Conservation (phyloP, 2,888 invertebrate genomes). For the Drosophila falleni region DNA sequence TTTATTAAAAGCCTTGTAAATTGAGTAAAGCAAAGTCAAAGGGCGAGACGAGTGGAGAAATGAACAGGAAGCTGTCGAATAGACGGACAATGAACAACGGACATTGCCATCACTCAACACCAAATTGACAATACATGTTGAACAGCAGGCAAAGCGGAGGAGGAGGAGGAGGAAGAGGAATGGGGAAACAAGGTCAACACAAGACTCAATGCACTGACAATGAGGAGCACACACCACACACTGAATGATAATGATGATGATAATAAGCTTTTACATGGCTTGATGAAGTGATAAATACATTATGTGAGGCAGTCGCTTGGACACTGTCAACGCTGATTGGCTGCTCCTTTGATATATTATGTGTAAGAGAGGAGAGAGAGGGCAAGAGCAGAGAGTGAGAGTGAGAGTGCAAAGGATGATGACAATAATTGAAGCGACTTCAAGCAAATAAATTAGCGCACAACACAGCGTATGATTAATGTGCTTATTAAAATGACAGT, state of each 20-base stretch:
- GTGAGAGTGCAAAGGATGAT: slow-evolving; percentile 3
- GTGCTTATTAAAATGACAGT: slow-evolving; percentile 68
- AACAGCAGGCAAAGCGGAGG: neutral
- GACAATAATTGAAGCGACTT: slow-evolving; percentile 70
- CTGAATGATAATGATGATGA: slow-evolving; percentile 36
- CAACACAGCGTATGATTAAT: slow-evolving; percentile 78
- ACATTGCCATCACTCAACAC: slow-evolving; percentile 68
- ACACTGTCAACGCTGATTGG: slow-evolving; percentile 44
- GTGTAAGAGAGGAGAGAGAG: neutral
- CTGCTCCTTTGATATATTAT: slow-evolving; percentile 58
- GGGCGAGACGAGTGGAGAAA: slow-evolving; percentile 7
- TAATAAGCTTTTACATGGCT: slow-evolving; percentile 58
- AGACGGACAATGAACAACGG: slow-evolving; percentile 26
- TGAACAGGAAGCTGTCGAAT: slow-evolving; percentile 21
- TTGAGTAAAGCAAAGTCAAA: slow-evolving; percentile 35
- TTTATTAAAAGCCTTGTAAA: slow-evolving; percentile 49
- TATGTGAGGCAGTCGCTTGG: slow-evolving; percentile 53
- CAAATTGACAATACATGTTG: slow-evolving; percentile 71
- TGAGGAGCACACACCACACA: slow-evolving; percentile 16
- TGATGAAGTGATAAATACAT: slow-evolving; percentile 81
- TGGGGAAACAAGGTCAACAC: slow-evolving; percentile 62
- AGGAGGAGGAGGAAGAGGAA: neutral
- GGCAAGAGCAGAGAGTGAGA: slow-evolving; percentile 4
- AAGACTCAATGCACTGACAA: slow-evolving; percentile 50
- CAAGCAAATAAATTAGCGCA: slow-evolving; percentile 73